Conservation (phyloP, 1,140 invertebrate genomes). For the Drosophila biarmipes region DNA sequence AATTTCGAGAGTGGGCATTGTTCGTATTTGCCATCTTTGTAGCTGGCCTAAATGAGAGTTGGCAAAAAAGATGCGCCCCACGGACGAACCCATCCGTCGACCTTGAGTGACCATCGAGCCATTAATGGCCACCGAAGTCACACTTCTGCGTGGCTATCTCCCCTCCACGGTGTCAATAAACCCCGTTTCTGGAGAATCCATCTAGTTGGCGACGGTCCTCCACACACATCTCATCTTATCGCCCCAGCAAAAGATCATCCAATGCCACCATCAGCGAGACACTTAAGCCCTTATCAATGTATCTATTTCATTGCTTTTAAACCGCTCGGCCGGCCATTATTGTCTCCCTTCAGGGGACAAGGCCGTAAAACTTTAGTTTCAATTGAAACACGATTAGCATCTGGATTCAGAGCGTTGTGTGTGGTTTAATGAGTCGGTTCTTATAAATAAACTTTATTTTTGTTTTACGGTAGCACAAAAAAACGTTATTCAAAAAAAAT, state of each 20-base stretch:
- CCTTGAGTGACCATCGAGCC: conserved; percentile 51
- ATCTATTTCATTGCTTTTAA: conserved; percentile 78
- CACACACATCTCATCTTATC: conserved; percentile 34
- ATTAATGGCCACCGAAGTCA: conserved; percentile 22
- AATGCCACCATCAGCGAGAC: conserved; percentile 33
- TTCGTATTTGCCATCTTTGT: conserved; percentile 38
- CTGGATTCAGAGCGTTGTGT: conserved; percentile 43
- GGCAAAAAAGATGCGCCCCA: conserved; percentile 37
- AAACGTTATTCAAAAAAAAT: conserved; percentile 3
- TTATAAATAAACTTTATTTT: conserved; percentile 7
- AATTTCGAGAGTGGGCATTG: conserved; percentile 55
- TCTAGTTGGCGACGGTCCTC: conserved; percentile 14
- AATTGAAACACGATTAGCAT: conserved; percentile 67
- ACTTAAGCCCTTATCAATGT: conserved; percentile 76
- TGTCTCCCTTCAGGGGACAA: conserved; percentile 9
- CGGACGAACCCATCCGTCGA: conserved; percentile 33
- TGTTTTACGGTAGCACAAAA: conserved; percentile 19
- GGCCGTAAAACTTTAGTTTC: conserved; percentile 65
- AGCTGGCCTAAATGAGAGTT: conserved; percentile 25
- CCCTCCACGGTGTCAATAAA: conserved; percentile 70
- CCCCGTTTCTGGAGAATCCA: conserved; percentile 61
- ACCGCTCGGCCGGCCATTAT: conserved; percentile 42
- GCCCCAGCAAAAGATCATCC: conserved; percentile 24
- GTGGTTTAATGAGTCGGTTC: not conserved
- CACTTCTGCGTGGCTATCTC: conserved; percentile 8